Conservation (phyloP, 2,888 invertebrate genomes). For the Mermis nigrescens region DNA sequence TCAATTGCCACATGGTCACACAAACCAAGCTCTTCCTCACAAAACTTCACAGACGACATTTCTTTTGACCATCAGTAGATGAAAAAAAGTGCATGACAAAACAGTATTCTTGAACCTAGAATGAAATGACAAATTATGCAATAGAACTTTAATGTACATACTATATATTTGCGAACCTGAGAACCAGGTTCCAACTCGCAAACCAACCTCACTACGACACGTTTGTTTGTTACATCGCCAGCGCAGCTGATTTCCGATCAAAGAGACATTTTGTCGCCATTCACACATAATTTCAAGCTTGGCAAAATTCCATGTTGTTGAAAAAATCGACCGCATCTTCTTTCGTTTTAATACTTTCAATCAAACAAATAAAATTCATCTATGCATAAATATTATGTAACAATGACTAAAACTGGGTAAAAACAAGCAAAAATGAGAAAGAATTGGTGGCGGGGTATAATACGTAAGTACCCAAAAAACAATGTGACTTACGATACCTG, state of each 20-base stretch:
- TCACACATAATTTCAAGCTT: no score
- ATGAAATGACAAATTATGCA: no score
- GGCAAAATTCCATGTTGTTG: no score
- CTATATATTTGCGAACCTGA: no score
- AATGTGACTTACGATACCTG: no score
- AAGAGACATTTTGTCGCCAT: slow-evolving; percentile 1
- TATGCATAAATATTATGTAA: no score
- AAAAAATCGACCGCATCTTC: neutral
- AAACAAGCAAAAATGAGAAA: no score
- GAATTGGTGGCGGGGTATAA: no score
- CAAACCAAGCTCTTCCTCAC: slow-evolving; percentile 4
- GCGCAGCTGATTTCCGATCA: slow-evolving; percentile 1
- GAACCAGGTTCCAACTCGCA: slow-evolving; percentile 2
- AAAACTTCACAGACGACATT: slow-evolving; percentile 6
- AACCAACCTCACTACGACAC: neutral
- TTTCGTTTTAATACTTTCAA: neutral
- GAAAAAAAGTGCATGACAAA: neutral
- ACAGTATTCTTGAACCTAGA: neutral
- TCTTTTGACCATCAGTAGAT: slow-evolving; percentile 8
- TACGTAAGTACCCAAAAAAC: no score
- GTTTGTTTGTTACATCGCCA: slow-evolving; percentile 4
- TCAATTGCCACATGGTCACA: neutral
- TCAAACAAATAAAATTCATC: neutral
- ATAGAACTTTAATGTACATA: no score
- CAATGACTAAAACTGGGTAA: no score